Base-by-base conservation (phyloP, 2,888 invertebrate genomes). In the Congeria kusceri region DNA sequence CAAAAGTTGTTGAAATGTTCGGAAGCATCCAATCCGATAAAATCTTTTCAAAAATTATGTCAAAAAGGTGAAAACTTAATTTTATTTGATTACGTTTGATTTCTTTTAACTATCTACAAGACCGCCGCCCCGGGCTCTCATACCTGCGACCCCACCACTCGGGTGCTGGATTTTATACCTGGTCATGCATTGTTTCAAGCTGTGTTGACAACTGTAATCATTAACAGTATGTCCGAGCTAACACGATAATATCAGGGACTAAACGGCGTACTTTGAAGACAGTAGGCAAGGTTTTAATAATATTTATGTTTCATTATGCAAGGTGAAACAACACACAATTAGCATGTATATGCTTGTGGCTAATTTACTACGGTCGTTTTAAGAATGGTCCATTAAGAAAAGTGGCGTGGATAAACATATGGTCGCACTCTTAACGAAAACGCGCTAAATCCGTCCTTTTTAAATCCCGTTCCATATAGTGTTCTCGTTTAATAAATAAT, bases 11-110 rank as follows among this genome's bases (percentile, higher is more conserved):
- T 39, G 39, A 39, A 39, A 39, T 39, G 39, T 11, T 39, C 15
- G 1, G 39, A 15, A 39, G 15, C 39, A 39, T 39, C 39, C 9
- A 15, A 13, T 39, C 39, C 39, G 39, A 39, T 39, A 5, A 39
- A 39, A 39, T 39, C 39, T 39, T 3, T 3, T 23, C 7, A 28
- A 29, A 53, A 53, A 18, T 62, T 56, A 49, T 57, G 70, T 70
- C 63, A 46, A 67, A 63, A 57, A 46, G 57, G 67, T 68, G 63
- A 74, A 63, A 63, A 57, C 63, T 44, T 74, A 67, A 74, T 74
- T 56, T 44, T 29, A 27, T 58, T 74, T 74, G 39, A 67, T 53
- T 15, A 53, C 53, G 1, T 53, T 53, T 3, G 53, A n/a, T 53
- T 53, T 53, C 25, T 25, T 53, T 53, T 53, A 25, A 53, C 7